Conservation (phyloP, 2,888 invertebrate genomes). For the Achlya flavicornis region DNA sequence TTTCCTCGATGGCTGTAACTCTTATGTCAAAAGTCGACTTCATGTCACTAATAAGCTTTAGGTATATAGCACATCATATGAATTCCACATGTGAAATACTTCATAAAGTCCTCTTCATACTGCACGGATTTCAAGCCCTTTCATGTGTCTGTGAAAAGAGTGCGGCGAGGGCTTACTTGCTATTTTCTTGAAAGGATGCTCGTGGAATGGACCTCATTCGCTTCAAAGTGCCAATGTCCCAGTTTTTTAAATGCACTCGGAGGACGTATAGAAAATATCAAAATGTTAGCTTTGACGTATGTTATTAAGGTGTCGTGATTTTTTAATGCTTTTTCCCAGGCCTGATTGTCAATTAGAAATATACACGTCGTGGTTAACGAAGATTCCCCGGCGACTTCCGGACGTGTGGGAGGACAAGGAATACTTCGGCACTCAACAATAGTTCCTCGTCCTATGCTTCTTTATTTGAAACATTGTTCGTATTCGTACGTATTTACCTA, state of each 20-base stretch:
- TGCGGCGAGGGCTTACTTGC: slow-evolving; percentile 14
- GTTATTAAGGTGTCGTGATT: slow-evolving; percentile 16
- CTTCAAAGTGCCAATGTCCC: slow-evolving; percentile 14
- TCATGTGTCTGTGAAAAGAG: slow-evolving; percentile 13
- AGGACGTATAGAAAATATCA: slow-evolving; percentile 26
- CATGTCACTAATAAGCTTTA: too few relatives aligned
- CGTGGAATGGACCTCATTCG: slow-evolving; percentile 19
- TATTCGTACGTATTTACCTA: neutral
- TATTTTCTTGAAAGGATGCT: slow-evolving; percentile 28
- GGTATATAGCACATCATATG: neutral
- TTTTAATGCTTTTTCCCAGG: slow-evolving; percentile 41
- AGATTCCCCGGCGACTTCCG: slow-evolving; percentile 55
- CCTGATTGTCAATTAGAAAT: slow-evolving; percentile 73
- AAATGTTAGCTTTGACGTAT: slow-evolving; percentile 8
- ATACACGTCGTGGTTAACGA: slow-evolving; percentile 65
- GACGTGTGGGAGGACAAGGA: slow-evolving; percentile 67
- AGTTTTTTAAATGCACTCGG: slow-evolving; percentile 28
- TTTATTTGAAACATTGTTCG: neutral
- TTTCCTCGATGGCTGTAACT: too few relatives aligned
- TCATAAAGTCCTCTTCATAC: slow-evolving; percentile 14
- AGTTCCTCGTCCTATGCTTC: neutral
- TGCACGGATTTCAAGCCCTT: neutral
- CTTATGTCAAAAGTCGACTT: too few relatives aligned
- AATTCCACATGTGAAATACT: neutral
- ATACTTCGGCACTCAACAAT: slow-evolving; percentile 42